A percentile compares a stretch with the other conserved stretches of the same genome.
phyloP scores from a whole-genome alignment of 2,797 vertebrate genomes.

The Vireo griseus region DNA sequence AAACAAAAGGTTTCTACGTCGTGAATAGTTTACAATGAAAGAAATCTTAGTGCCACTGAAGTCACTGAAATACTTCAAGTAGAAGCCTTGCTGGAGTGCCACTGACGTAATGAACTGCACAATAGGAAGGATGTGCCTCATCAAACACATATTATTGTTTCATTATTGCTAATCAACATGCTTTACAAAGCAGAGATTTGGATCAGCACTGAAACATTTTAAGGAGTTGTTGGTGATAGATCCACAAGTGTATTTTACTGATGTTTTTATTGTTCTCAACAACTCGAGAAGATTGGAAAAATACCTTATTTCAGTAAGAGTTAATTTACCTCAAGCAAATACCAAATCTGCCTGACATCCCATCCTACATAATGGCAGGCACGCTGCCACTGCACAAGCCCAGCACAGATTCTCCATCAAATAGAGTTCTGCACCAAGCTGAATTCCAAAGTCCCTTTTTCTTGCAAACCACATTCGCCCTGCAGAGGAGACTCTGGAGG shows the following conservation, averaged over 20 bases:
- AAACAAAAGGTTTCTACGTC: neutral
- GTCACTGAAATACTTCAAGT: neutral
- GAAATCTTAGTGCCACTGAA: neutral
- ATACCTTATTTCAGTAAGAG: neutral
- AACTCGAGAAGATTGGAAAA: neutral
- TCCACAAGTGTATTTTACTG: neutral
- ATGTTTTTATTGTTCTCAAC: neutral
- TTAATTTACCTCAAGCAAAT: neutral
- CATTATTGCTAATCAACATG: neutral
- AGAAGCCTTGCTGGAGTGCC: neutral
- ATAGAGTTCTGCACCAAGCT: neutral
- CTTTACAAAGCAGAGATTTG: neutral
- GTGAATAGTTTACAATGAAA: slow-evolving; percentile 37
- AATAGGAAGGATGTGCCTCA: neutral
- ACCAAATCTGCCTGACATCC: neutral
- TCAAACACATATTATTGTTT: neutral
- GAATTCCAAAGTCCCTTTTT: neutral
- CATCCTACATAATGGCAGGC: neutral
- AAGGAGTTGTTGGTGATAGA: neutral
- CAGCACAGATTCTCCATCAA: neutral
- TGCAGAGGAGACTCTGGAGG: neutral
- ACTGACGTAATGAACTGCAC: neutral
- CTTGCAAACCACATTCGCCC: neutral
- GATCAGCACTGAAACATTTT: neutral
- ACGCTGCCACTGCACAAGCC: neutral